Evolutionary conservation across 2,113 vertebrate species (phyloP), one percentile per base, ranked within the genome.

Genomic region (Synchiropus splendidus): DNA sequence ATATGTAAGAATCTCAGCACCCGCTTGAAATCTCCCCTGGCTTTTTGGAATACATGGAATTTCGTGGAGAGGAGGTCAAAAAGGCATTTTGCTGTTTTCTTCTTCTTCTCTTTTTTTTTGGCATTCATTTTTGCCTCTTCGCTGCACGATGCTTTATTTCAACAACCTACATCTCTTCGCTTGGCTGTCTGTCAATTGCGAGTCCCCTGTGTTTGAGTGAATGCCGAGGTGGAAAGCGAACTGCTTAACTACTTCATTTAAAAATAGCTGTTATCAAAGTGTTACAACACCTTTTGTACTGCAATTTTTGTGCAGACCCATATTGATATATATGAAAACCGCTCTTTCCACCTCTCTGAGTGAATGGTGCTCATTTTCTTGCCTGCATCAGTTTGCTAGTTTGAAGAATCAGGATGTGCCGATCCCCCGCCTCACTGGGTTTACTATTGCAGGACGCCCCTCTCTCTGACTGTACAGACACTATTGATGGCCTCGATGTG

Each of bases 401-500:
- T 42, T 37, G 45, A 43, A 58, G 44, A 38, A 36, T 58, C 34
- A 72, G 42, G 68, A 58, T 77, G 54, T 42, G 84, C 86, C 78
- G 87, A 82, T 80, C 85, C 73, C 79, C 78, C 86, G 81, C 83
- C 86, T 85, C 82, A 92, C 88, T 86, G 81, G 73, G 87, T 96
- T 92, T 96, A 82, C 90, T 85, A 85, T 97, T 96, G 75, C 95
- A 98, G 95, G 94, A 98, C 46, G 91, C 89, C 72, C 92, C 92
- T 87, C 91, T 97, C 73, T 98, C 95, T 89, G 95, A 96, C 95
- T 98, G 92, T 89, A 90, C 91, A 89, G 95, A 97, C 83, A 91
- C 89, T 90, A 91, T 97, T 91, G 91, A 96, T 83, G 92, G 90
- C 91, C 89, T 97, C 76, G 90, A 94, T 88, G 85, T 85, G 79